Evolutionary conservation across 2,888 invertebrate genomes (phyloP).

Genomic region (Ochropleura plecta): DNA sequence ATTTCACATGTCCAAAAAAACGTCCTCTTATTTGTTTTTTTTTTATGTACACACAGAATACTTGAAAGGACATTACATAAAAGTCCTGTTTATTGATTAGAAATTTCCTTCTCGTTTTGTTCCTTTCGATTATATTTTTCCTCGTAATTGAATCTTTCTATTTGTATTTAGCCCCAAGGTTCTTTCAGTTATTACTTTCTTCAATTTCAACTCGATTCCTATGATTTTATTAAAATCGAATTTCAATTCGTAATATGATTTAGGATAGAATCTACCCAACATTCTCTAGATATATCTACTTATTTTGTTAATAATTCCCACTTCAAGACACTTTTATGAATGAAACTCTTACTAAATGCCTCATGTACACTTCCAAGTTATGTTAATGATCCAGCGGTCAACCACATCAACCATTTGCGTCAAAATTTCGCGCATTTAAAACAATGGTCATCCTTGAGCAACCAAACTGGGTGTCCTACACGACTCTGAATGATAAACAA

Average conservation of each 20-base stretch:
- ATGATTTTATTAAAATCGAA: no score
- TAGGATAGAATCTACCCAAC: background rate
- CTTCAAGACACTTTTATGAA: background rate
- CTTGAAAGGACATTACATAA: no score
- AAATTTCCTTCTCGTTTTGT: no score
- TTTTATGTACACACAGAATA: no score
- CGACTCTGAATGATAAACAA: slow-evolving; percentile 36
- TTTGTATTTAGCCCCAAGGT: background rate
- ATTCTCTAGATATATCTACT: no score
- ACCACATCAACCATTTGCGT: slow-evolving; percentile 45
- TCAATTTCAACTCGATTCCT: no score
- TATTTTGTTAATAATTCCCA: background rate
- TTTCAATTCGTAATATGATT: no score
- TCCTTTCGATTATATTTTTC: no score
- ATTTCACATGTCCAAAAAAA: no score
- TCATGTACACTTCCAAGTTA: slow-evolving; percentile 9
- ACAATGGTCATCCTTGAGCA: slow-evolving; percentile 59
- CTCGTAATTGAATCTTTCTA: no score
- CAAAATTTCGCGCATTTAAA: slow-evolving; percentile 47
- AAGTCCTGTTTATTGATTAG: no score
- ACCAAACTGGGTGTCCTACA: slow-evolving; percentile 39
- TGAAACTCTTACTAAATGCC: background rate
- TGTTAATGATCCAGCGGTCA: slow-evolving; percentile 36
- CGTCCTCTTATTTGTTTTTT: no score
- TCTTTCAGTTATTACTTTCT: background rate